Evolutionary conservation across 2,113 vertebrate species (phyloP).

Genomic region (Natator depressus): DNA sequence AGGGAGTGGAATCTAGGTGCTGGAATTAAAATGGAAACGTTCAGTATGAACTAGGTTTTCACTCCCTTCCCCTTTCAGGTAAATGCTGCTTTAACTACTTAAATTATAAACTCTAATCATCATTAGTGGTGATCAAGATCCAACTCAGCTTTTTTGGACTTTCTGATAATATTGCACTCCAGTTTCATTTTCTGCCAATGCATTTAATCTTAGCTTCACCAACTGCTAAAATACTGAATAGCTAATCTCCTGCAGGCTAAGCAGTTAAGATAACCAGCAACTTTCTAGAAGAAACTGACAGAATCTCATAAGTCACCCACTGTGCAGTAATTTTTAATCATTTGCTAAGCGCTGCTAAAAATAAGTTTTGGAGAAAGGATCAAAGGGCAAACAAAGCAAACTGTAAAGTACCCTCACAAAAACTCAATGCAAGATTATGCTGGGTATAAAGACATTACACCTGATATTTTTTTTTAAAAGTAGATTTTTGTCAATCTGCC

Average conservation of each 20-base stretch:
- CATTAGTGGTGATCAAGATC: not conserved
- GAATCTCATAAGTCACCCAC: not conserved
- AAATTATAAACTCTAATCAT: not conserved
- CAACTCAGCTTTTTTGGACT: not conserved
- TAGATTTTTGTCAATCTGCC: not conserved
- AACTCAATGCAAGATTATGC: rapidly evolving
- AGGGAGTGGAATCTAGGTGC: rapidly evolving
- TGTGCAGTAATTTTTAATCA: rapidly evolving
- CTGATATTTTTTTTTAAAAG: not conserved
- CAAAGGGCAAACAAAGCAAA: not conserved
- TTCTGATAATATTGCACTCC: not conserved
- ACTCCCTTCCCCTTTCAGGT: not conserved
- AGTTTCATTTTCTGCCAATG: not conserved
- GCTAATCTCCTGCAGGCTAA: not conserved
- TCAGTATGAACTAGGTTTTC: not conserved
- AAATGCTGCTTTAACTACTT: not conserved
- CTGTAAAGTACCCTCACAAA: rapidly evolving
- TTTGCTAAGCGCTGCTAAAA: slow-evolving; percentile 5
- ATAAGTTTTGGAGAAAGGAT: not conserved
- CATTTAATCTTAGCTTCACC: not conserved
- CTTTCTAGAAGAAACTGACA: not conserved
- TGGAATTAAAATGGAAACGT: not conserved
- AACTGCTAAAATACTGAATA: rapidly evolving
- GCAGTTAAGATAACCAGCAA: not conserved
- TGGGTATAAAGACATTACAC: rapidly evolving